phyloP scores from a whole-genome alignment of 2,113 vertebrate genomes.

The Trogon melanurus region DNA sequence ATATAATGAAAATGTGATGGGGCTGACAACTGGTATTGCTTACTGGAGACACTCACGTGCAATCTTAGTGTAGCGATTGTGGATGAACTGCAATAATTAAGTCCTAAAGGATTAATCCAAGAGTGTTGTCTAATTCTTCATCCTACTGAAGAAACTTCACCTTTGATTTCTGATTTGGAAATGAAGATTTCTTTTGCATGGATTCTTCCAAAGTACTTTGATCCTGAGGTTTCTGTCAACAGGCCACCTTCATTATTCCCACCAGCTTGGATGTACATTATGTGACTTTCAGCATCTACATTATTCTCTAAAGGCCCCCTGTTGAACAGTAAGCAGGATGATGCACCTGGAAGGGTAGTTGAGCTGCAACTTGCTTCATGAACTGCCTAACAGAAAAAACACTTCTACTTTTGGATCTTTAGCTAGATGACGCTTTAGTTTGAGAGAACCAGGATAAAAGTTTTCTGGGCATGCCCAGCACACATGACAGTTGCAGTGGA shows the following conservation, averaged over 20 bases:
- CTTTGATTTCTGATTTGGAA: neutral
- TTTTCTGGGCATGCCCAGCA: too few relatives aligned
- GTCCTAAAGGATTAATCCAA: neutral
- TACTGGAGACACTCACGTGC: accelerated
- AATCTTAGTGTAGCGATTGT: neutral
- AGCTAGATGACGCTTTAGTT: neutral
- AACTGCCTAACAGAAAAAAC: neutral
- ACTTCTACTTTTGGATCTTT: neutral
- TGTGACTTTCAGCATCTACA: neutral
- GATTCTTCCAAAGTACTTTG: neutral
- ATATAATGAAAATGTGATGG: neutral
- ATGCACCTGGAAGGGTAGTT: neutral
- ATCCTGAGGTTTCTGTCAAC: neutral
- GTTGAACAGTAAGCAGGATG: neutral
- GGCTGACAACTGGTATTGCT: neutral
- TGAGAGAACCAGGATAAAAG: too few relatives aligned
- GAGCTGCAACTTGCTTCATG: neutral
- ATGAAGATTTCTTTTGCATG: neutral
- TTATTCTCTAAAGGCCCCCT: neutral
- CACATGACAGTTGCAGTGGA: too few relatives aligned
- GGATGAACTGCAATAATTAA: neutral
- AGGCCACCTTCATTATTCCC: neutral
- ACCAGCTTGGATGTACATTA: neutral
- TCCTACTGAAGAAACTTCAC: neutral
- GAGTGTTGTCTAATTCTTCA: neutral